A percentile compares a stretch with the other conserved stretches of the same genome.
Evolutionary conservation across 2,797 vertebrate species (phyloP).

Genomic region (Pseudocheirus occidentalis): DNA sequence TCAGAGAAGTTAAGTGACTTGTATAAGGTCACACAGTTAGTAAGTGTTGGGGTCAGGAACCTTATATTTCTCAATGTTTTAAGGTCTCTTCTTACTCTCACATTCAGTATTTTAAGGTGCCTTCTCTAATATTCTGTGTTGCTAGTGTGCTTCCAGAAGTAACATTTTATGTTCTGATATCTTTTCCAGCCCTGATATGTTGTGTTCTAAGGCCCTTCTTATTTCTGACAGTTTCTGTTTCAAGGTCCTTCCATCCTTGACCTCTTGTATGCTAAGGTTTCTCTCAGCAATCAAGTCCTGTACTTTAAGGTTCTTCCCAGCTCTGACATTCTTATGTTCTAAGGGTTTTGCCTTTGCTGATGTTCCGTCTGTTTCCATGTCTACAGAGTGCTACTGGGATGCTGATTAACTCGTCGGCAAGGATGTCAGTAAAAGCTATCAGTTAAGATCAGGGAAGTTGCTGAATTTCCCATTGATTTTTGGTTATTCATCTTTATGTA

Average conservation of each 20-base stretch:
- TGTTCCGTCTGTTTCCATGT: neutral
- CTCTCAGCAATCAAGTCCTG: neutral
- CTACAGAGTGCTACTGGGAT: neutral
- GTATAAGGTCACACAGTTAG: neutral
- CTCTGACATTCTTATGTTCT: neutral
- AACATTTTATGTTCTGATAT: neutral
- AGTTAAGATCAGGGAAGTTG: neutral
- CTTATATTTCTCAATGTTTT: neutral
- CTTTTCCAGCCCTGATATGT: neutral
- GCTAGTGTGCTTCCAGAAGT: neutral
- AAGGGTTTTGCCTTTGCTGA: neutral
- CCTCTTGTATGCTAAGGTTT: neutral
- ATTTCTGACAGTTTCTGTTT: neutral
- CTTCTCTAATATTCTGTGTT: neutral
- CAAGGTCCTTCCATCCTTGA: neutral
- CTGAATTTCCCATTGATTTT: neutral
- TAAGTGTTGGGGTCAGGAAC: neutral
- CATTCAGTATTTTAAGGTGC: neutral
- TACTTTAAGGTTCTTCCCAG: neutral
- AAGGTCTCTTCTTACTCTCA: neutral
- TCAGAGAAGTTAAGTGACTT: neutral
- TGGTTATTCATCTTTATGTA: neutral
- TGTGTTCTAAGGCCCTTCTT: neutral
- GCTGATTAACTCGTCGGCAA: neutral
- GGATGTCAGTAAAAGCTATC: neutral